Percentiles rank a stretch among this genome's conserved stretches.
phyloP scores from a whole-genome alignment of 2,797 vertebrate species.

The Acestrorhynchus altus region DNA sequence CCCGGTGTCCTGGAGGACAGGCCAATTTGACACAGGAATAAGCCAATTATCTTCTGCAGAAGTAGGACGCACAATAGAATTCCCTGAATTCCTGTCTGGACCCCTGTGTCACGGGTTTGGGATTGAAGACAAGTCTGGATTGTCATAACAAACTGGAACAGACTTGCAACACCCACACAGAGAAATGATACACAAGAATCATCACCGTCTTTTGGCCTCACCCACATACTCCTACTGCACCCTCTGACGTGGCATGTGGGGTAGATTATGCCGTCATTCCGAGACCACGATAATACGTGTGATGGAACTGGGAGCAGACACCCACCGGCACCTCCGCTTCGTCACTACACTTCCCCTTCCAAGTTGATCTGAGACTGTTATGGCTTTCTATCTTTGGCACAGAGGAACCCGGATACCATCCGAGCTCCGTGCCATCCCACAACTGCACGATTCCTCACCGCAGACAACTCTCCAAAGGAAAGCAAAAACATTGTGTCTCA shows the following conservation, averaged over 20 bases:
- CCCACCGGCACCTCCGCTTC: background rate
- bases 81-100: conserved; percentile 63
- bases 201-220: conserved; percentile 30
- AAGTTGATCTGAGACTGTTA: background rate
- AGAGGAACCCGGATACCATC: background rate
- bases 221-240: conserved; percentile 53
- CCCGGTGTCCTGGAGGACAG: conserved; percentile 72
- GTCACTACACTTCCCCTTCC: conserved; percentile 10
- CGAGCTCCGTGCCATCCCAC: conserved; percentile 31
- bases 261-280: conserved; percentile 11
- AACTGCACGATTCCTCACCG: too few species aligned
- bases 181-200: conserved; percentile 21
- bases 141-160: background rate
- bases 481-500: background rate
- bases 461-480: background rate
- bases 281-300: background rate
- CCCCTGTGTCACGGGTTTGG: conserved; percentile 60
- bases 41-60: conserved; percentile 78
- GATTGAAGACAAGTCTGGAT: conserved; percentile 59
- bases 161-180: conserved; percentile 33
- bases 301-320: background rate
- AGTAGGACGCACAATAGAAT: conserved; percentile 76
- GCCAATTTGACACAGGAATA: conserved; percentile 78
- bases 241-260: conserved; percentile 26
- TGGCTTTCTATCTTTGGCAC: background rate